A percentile compares a stretch with the other conserved stretches of the same genome.
Evolutionary conservation across 1,140 invertebrate species (phyloP).

Genomic region (Ips nitidus): DNA sequence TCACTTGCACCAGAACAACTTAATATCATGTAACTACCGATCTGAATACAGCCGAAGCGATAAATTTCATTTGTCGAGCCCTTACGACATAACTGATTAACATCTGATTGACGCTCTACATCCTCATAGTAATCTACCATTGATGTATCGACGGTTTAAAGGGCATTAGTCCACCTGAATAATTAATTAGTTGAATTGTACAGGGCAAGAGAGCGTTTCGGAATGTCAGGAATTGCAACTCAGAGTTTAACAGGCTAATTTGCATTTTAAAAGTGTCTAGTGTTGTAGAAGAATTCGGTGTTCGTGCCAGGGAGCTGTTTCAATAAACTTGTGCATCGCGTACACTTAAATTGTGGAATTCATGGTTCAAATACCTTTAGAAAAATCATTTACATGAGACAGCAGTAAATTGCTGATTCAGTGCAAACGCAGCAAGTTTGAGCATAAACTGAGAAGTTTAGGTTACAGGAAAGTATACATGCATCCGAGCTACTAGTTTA

Average conservation of each 20-base stretch:
- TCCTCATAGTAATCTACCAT: constrained; percentile 18
- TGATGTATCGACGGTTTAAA: constrained; percentile 6
- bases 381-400: constrained; percentile 11
- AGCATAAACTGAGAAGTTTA: constrained; percentile 14
- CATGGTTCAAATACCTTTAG: not conserved
- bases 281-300: too few relatives aligned
- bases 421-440: constrained; percentile 13
- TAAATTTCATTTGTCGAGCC: constrained; percentile 16
- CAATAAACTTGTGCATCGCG: not conserved
- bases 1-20: constrained; percentile 20
- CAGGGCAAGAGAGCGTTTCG: not conserved
- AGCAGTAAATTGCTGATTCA: not conserved
- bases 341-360: not conserved
- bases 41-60: constrained; percentile 12
- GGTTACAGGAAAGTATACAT: constrained; percentile 13
- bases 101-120: constrained; percentile 16
- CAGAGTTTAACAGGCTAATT: too few relatives aligned
- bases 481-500: constrained; percentile 7
- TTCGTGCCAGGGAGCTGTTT: too few relatives aligned
- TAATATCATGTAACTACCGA: constrained; percentile 17
- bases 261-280: too few relatives aligned
- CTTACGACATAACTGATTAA: constrained; percentile 10
- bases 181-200: constrained; percentile 7
- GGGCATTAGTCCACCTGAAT: constrained; percentile 2
- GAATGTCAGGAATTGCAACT: constrained; percentile 3